Percentiles rank a stretch among this genome's conserved stretches.
phyloP scores from a whole-genome alignment of 2,888 invertebrate genomes.

The Ectemnius continuus region DNA sequence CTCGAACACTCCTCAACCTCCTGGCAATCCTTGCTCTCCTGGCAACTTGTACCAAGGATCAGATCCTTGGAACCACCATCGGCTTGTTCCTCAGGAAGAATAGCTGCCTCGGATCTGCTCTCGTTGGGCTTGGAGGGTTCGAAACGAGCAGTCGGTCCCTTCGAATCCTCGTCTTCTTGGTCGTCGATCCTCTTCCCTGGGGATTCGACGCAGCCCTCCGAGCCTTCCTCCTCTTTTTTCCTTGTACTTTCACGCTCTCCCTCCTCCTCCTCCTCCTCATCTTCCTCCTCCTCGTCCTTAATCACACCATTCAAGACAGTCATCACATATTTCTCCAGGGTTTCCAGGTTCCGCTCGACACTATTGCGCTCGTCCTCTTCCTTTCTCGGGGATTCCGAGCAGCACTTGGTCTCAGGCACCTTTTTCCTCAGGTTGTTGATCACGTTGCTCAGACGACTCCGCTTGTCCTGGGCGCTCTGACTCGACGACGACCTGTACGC shows the following conservation, averaged over 20 bases:
- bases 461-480: constrained; percentile 72
- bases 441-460: constrained; percentile 75
- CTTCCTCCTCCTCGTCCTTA: constrained; percentile 68
- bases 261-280: constrained; percentile 44
- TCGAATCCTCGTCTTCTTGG: constrained; percentile 42
- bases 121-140: constrained; percentile 67
- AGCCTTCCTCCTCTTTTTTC: constrained; percentile 33
- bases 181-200: constrained; percentile 35
- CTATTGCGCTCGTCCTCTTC: constrained; percentile 61
- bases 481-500: constrained; percentile 57
- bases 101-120: constrained; percentile 66
- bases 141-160: constrained; percentile 38
- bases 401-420: constrained; percentile 62
- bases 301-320: constrained; percentile 75
- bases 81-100: constrained; percentile 48
- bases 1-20: neutral
- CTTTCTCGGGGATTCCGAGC: constrained; percentile 40
- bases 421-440: constrained; percentile 75
- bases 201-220: constrained; percentile 23
- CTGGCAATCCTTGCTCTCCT: neutral
- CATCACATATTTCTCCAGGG: constrained; percentile 75
- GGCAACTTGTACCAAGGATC: neutral
- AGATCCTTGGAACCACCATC: neutral
- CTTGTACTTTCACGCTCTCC: constrained; percentile 13
- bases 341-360: constrained; percentile 72